Conservation (phyloP, 2,888 invertebrate species). For the Amblyjoppa fuscipennis region DNA sequence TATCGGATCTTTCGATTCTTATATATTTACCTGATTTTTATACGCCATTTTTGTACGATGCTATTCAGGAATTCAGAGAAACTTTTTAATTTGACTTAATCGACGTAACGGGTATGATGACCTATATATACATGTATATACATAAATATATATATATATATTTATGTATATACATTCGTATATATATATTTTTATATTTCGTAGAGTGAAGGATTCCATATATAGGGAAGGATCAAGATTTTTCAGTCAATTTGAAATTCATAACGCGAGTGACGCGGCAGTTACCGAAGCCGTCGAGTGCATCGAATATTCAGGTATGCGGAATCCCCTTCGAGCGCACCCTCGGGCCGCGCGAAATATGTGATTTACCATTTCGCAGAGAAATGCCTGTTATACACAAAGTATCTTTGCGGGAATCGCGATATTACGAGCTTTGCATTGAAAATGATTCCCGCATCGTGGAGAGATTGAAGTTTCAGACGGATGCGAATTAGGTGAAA, state of each 20-base stretch:
- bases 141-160: not conserved
- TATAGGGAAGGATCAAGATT: constrained; percentile 2
- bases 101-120: constrained; percentile 43
- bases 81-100: constrained; percentile 38
- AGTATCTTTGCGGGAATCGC: constrained; percentile 30
- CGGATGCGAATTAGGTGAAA: not conserved
- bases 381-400: constrained; percentile 36
- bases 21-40: too few species aligned
- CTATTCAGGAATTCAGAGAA: not conserved
- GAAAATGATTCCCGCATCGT: constrained; percentile 8
- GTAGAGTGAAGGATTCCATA: constrained; percentile 8
- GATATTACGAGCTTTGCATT: constrained; percentile 26
- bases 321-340: constrained; percentile 56
- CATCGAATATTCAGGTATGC: constrained; percentile 66
- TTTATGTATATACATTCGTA: not conserved
- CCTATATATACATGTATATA: constrained; percentile 5
- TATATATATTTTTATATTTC: constrained; percentile 2
- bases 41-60: not conserved
- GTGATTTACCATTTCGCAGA: constrained; percentile 61
- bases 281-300: constrained; percentile 66
- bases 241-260: constrained; percentile 63
- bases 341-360: constrained; percentile 59
- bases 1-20: too few species aligned
- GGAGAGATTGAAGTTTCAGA: not conserved
- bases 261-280: constrained; percentile 58